Base-by-base conservation (phyloP, 1,140 invertebrate genomes). In the Calephelis virginiensis region DNA sequence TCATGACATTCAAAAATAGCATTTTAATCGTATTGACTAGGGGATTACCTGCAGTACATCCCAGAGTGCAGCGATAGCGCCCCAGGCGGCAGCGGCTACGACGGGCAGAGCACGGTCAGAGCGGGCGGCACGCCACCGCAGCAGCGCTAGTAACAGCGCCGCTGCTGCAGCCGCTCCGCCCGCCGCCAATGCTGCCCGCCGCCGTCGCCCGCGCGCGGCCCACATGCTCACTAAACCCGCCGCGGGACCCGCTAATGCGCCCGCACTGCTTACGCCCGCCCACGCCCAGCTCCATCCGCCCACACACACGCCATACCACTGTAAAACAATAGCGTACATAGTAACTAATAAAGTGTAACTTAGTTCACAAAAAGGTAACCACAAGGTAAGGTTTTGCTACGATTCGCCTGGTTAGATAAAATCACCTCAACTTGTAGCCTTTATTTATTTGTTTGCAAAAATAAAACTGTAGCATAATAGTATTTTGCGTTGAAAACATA, bases 51-150 rank as follows among this genome's bases (percentile, higher is more conserved):
- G 88, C 17, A 95, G 83, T 40, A 94, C 94, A 74, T 95, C 94
- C 95, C 95, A 95, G 43, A 95, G 93, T 9, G 94, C 94, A 56
- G 95, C 94, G 76, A 94, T 95, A 8, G 95, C 94, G n/a, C 94
- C 94, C 95, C 95, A 95, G 1, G 94, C 94, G 0, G 94, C 94
- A 3, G 94, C 94, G 66, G 95, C 95, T 7, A 95, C 94, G 13
- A 94, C 94, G 17, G 95, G 94, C 28, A 95, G 82, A 8, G 94
- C 86, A 3, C 86, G 53, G 92, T 71, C 94, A 81, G 84, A 95
- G 92, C 75, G 93, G 89, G 64, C 93, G 82, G 47, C 94, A 83
- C 50, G 93, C 94, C 83, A 94, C 85, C 94, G 80, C 11, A 94
- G 82, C 63, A 95, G 82, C 2, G 94, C 94, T 70, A 95, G 87